Conservation (phyloP, 2,888 invertebrate genomes). For the Diarsia rubi region DNA sequence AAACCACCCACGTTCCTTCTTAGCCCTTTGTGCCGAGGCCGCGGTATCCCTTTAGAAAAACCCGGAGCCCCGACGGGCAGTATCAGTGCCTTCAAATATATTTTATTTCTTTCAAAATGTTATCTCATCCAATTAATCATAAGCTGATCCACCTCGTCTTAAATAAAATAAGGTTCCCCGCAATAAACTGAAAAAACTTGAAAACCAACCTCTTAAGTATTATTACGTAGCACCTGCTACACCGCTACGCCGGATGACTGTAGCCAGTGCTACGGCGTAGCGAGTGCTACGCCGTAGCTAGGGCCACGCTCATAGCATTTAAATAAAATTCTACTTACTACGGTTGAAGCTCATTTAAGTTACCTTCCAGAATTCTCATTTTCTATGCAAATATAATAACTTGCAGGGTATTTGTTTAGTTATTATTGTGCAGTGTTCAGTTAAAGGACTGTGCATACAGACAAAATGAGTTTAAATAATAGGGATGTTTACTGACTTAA, state of each 20-base stretch:
- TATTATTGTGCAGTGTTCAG: neutral
- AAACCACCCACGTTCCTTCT: no score
- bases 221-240: slow-evolving; percentile 39
- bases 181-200: slow-evolving; percentile 13
- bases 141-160: neutral
- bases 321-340: slow-evolving; percentile 22
- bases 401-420: neutral
- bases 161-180: neutral
- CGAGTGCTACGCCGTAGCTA: slow-evolving; percentile 17
- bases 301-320: slow-evolving; percentile 46
- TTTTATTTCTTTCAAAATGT: neutral
- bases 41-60: no score
- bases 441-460: neutral
- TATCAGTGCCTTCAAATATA: neutral
- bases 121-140: neutral
- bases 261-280: slow-evolving; percentile 26
- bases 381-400: slow-evolving; percentile 10
- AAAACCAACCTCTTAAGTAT: slow-evolving; percentile 12
- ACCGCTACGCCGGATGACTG: slow-evolving; percentile 7
- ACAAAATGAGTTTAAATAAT: no score
- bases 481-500: no score
- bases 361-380: neutral
- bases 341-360: slow-evolving; percentile 21
- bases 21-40: no score
- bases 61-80: no score